Evolutionary conservation across 2,113 vertebrate species (phyloP).

Genomic region (Tor tambroides): DNA sequence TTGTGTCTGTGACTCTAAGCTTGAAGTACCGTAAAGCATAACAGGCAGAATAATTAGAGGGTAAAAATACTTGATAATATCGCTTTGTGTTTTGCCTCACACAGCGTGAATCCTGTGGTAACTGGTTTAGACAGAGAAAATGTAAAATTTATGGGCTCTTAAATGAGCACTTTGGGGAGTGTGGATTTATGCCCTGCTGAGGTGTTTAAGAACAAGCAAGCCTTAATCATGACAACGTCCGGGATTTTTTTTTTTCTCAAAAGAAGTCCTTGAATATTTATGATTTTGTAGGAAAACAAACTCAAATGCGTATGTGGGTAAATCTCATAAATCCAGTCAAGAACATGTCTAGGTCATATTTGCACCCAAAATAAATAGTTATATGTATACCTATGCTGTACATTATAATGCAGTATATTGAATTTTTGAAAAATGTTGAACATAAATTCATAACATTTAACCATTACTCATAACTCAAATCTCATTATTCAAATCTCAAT

Average conservation of each 20-base stretch:
- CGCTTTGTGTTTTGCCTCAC: slow-evolving; percentile 52
- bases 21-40: slow-evolving; percentile 41
- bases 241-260: slow-evolving; percentile 42
- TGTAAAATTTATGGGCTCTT: slow-evolving; percentile 64
- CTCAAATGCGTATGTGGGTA: neutral
- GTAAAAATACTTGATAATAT: slow-evolving; percentile 59
- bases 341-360: neutral
- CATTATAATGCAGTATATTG: neutral
- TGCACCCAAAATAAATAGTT: neutral
- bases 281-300: slow-evolving; percentile 42
- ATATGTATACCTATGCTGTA: neutral
- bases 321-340: neutral
- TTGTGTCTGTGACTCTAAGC: slow-evolving; percentile 39
- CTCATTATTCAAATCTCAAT: neutral
- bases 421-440: neutral
- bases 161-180: slow-evolving; percentile 64
- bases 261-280: slow-evolving; percentile 66
- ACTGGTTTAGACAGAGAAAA: slow-evolving; percentile 64
- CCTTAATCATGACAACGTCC: slow-evolving; percentile 59
- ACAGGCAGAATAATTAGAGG: slow-evolving; percentile 62
- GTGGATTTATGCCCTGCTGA: slow-evolving; percentile 64
- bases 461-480: neutral
- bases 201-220: slow-evolving; percentile 63
- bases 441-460: neutral
- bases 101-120: slow-evolving; percentile 64